These are phyloP conservation scores for Lasioglossum oenotherae DNA, from an alignment of 2,888 invertebrate genomes.

Conservation along the genomic window DNA sequence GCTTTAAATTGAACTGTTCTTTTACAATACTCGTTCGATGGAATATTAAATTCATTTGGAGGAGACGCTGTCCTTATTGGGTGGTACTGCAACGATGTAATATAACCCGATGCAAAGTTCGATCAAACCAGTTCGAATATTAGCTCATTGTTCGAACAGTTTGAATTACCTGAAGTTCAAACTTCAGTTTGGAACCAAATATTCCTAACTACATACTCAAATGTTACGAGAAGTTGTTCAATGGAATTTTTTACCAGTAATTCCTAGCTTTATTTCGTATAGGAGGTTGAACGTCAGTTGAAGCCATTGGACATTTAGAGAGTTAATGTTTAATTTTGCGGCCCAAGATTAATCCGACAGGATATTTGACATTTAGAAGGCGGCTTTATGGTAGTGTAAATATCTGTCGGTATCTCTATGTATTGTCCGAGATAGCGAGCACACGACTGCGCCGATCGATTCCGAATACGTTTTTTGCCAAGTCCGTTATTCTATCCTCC, in stretches of 20 bases:
- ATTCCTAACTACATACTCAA: not conserved
- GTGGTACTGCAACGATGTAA: not conserved
- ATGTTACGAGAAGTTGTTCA: not conserved
- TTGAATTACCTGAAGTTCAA: not conserved
- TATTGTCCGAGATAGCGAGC: conserved; percentile 33
- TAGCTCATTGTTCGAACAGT: not conserved
- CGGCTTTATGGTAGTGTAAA: conserved; percentile 2
- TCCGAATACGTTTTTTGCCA: conserved; percentile 51
- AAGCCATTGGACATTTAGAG: not conserved
- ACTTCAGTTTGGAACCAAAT: not conserved
- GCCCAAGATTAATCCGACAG: not conserved
- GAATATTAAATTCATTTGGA: not conserved
- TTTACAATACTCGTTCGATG: not conserved
- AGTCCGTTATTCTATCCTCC: conserved; percentile 39
- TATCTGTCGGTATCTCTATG: conserved; percentile 18
- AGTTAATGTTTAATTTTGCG: not conserved
- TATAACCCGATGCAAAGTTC: not conserved
- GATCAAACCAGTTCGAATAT: conserved; percentile 6
- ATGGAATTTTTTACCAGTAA: too few relatives aligned
- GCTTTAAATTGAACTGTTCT: not conserved
- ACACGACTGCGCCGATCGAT: conserved; percentile 56
- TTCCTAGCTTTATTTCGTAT: not conserved
- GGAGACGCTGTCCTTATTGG: not conserved
- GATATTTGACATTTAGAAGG: not conserved
- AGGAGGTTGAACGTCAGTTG: not conserved